Conservation (phyloP, 2,888 invertebrate genomes). For the Meganola albula region DNA sequence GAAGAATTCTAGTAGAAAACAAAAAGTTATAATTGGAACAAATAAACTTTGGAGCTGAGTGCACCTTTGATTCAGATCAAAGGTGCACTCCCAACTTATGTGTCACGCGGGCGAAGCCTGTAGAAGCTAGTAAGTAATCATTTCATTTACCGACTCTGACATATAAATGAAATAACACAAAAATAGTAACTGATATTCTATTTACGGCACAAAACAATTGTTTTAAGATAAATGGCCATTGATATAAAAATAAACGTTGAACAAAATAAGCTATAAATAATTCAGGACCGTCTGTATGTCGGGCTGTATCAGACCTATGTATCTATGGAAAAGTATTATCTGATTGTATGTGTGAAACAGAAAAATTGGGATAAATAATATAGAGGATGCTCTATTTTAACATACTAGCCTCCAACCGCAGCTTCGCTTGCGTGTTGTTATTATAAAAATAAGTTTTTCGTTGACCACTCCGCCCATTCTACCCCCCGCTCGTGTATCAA, state of each 20-base stretch:
- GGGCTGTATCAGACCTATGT: constrained; percentile 13
- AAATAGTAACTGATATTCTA: background rate
- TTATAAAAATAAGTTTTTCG: too few relatives aligned
- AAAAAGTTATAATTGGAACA: too few relatives aligned
- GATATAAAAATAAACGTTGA: constrained; percentile 11
- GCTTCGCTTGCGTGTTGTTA: constrained; percentile 7
- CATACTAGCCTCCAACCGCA: background rate
- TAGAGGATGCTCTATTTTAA: background rate
- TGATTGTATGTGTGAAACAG: constrained; percentile 11
- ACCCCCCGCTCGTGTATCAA: too few relatives aligned
- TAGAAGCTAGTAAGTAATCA: too few relatives aligned
- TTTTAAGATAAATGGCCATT: constrained; percentile 5
- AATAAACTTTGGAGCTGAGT: too few relatives aligned
- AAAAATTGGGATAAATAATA: background rate
- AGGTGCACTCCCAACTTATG: too few relatives aligned
- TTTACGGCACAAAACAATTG: constrained; percentile 6
- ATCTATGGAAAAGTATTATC: constrained; percentile 12
- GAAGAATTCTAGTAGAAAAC: too few relatives aligned
- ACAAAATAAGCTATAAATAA: constrained; percentile 20
- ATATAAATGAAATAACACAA: too few relatives aligned
- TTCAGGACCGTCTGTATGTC: constrained; percentile 17
- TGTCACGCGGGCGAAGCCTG: too few relatives aligned
- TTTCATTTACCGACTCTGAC: too few relatives aligned
- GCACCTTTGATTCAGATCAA: too few relatives aligned
- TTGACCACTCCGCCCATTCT: too few relatives aligned